phyloP scores from a whole-genome alignment of 2,888 invertebrate genomes.

The Limnephilus marmoratus region DNA sequence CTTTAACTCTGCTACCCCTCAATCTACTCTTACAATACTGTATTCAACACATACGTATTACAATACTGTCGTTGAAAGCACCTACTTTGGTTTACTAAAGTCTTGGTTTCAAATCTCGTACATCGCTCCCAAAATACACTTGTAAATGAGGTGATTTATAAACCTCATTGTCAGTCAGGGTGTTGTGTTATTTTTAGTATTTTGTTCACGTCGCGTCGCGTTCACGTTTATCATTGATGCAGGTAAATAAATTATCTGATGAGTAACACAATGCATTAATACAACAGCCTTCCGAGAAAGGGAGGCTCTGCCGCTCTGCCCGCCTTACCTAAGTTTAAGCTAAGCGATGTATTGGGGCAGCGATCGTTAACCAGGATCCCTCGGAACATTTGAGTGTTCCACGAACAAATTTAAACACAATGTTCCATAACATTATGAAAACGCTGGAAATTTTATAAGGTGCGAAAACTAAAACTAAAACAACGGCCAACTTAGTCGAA shows the following conservation, averaged over 20 bases:
- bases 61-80: background rate
- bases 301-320: background rate
- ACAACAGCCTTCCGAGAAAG: background rate
- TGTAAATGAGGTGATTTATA: background rate
- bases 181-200: background rate
- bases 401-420: background rate
- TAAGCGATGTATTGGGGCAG: background rate
- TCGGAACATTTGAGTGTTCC: background rate
- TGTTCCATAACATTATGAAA: background rate
- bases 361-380: background rate
- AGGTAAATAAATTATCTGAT: conserved; percentile 2
- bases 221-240: background rate
- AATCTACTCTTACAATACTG: too few relatives aligned
- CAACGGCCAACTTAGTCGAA: too few relatives aligned
- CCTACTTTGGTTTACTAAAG: background rate
- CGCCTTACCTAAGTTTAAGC: background rate
- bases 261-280: background rate
- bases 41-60: too few relatives aligned
- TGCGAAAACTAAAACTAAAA: too few relatives aligned
- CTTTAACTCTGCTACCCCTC: too few relatives aligned
- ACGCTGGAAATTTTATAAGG: background rate
- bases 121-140: background rate
- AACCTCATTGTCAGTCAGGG: background rate
- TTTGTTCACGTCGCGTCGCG: background rate
- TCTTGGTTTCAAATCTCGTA: background rate